Base-by-base conservation (phyloP, 2,888 invertebrate species). In the Phengaris alcon region DNA sequence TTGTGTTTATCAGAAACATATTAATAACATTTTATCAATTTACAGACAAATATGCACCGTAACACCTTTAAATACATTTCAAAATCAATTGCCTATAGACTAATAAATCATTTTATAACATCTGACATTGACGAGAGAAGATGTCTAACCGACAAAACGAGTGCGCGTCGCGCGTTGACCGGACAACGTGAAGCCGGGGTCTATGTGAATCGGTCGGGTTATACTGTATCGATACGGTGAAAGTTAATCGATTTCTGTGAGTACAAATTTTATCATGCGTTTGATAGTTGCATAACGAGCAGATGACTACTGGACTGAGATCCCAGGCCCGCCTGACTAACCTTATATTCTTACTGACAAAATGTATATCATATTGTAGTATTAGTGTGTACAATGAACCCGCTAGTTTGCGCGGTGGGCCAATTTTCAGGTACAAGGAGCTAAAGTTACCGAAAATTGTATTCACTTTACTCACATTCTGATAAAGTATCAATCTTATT, bases 241-340 rank as follows among this genome's bases (percentile, higher is more conserved):
- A 90, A 90, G 91, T 89, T 83, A 86, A 89, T 87, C 85, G 85
- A 85, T 85, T 84, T 83, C 80, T 82, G 82, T 82, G 82, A 85
- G 84, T 85, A 86, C 82, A 81, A 82, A 84, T 84, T 84, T 84
- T 80, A 81, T 80, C 75, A 80, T 76, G 77, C 82, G 81, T 80
- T 84, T 82, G 82, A 82, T 83, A 80, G 83, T 87, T 89, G 85
- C 87, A 85, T 85, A 78, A 80, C 77, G 75, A 77, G 76, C 77
- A 73, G 77, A 77, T 76, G 73, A 76, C 76, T 77, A 35, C 35
- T 35, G 35, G 4, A 35, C 35, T 35, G 35, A 35, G 35, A 35
- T 35, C 35, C 35, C 1, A 35, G 35, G 4, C 4, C 35, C 35
- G 35, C 35, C 35, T 35, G 35, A 35, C 35, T 35, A 3, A 3